A percentile compares a stretch with the other conserved stretches of the same genome.
Evolutionary conservation across 2,888 invertebrate genomes (phyloP).

Genomic region (Chrysomela aeneicollis): DNA sequence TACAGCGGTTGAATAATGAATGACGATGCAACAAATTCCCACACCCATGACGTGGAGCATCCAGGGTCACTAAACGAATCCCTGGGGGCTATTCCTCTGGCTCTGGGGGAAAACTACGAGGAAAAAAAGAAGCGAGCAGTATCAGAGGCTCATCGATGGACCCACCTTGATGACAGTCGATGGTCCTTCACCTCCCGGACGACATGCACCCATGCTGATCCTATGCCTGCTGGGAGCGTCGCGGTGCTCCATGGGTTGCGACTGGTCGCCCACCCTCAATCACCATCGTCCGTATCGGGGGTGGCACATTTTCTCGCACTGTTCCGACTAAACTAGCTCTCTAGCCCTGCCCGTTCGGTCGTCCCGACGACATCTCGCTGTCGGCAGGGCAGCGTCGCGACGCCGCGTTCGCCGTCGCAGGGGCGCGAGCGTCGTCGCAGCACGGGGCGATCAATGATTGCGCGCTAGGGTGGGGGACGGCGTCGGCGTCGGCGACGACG

Average conservation of each 20-base stretch:
- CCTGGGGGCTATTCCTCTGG: too few relatives aligned
- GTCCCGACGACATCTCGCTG: background rate
- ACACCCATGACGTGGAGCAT: too few relatives aligned
- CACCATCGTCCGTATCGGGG: background rate
- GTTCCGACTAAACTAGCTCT: background rate
- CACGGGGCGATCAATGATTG: background rate
- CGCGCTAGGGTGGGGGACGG: background rate
- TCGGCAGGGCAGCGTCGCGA: background rate
- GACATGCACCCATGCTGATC: constrained; percentile 1
- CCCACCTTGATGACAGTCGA: background rate
- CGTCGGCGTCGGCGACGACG: background rate
- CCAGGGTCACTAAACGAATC: too few relatives aligned
- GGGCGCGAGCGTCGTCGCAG: background rate
- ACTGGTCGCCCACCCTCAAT: background rate
- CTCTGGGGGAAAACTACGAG: too few relatives aligned
- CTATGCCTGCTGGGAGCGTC: constrained; percentile 1
- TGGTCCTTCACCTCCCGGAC: background rate
- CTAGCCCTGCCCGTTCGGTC: background rate
- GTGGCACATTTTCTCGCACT: constrained; percentile 1
- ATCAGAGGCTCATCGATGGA: background rate
- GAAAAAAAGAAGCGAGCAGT: too few relatives aligned
- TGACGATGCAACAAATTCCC: too few relatives aligned
- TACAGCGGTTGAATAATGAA: too few relatives aligned
- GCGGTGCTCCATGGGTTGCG: background rate
- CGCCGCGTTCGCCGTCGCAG: background rate